Base-by-base conservation (phyloP, 2,888 invertebrate genomes). In the Nephrocerus scutellatus region DNA sequence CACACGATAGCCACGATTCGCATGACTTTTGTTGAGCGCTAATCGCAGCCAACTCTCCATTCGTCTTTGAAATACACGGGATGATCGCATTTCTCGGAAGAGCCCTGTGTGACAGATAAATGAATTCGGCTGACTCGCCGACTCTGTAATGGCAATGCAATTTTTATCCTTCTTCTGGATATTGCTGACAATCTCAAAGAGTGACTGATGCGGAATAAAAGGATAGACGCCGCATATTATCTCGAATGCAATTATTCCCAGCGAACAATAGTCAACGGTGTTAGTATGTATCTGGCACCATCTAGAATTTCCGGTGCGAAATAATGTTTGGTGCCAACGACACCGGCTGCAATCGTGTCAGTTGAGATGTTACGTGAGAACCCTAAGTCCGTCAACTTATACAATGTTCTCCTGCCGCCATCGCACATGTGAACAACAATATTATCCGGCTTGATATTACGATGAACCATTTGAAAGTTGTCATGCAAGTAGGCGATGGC, bases 401-500 rank as follows among this genome's bases (percentile, higher is more conserved):
- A n/a, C n/a, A n/a, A n/a, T n/a, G n/a, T n/a, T n/a, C n/a, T n/a
- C n/a, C n/a, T n/a, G n/a, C n/a, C n/a, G n/a, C n/a, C n/a, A n/a
- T 56, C 39, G 1, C 5, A 6, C 1, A 15, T 28, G 1, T 35
- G 33, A 44, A 91, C 70, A 0, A 93, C 87, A 53, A 93, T 81
- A 65, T 93, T 93, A 59, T 93, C 92, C 6, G 93, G 93, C 62
- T 93, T 93, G 7, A 95, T 71, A 66, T 95, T 92, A 26, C 93
- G 74, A 63, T 93, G 93, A 18, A 87, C 87, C 37, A 93, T 86
- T 52, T 79, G 76, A 41, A 77, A 73, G 1, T 66, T 66, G 1
- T 67, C 69, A 62, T 92, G 92, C n/a, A 93, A 72, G 63, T 88
- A 88, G 36, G 77, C 73, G 38, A 92, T 73, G 2, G 88, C 92